A percentile compares a stretch with the other conserved stretches of the same genome.
phyloP scores from a whole-genome alignment of 1,140 invertebrate species.

The Atta colombica region DNA sequence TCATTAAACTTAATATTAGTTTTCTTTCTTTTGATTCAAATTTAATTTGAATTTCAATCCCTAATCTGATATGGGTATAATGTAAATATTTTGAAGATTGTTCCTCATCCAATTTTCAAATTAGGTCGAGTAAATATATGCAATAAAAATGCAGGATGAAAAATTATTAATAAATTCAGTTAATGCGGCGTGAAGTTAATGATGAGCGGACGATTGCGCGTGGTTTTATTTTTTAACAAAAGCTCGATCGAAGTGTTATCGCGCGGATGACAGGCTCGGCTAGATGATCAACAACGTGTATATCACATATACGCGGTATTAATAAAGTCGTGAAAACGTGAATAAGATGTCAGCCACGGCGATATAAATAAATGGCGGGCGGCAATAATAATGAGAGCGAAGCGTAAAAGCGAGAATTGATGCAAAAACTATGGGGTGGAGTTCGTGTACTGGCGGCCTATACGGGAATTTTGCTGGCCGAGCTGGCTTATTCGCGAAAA shows the following conservation, averaged over 20 bases:
- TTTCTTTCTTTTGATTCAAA: no score
- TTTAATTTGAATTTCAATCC: no score
- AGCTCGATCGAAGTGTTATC: constrained; percentile 58
- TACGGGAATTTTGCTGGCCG: not conserved
- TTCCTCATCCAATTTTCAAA: constrained; percentile 17
- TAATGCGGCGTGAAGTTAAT: constrained; percentile 59
- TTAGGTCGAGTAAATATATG: constrained; percentile 51
- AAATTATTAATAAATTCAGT: constrained; percentile 59
- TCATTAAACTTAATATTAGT: no score
- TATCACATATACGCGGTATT: constrained; percentile 62
- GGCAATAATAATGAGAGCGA: constrained; percentile 45
- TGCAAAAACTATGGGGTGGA: constrained; percentile 15
- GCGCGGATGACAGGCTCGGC: constrained; percentile 57
- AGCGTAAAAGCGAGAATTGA: constrained; percentile 19
- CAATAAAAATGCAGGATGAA: constrained; percentile 48
- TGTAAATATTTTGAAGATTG: not conserved
- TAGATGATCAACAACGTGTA: constrained; percentile 63
- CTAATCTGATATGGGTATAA: no score
- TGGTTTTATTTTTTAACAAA: constrained; percentile 66
- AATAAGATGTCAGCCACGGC: constrained; percentile 59
- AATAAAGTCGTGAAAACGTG: constrained; percentile 61
- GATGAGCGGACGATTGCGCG: constrained; percentile 57
- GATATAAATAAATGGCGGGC: constrained; percentile 56
- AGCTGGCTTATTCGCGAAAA: not conserved
- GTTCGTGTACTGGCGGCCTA: not conserved